Conservation (phyloP, 2,113 vertebrate genomes). For the Oncorhynchus clarkii region DNA sequence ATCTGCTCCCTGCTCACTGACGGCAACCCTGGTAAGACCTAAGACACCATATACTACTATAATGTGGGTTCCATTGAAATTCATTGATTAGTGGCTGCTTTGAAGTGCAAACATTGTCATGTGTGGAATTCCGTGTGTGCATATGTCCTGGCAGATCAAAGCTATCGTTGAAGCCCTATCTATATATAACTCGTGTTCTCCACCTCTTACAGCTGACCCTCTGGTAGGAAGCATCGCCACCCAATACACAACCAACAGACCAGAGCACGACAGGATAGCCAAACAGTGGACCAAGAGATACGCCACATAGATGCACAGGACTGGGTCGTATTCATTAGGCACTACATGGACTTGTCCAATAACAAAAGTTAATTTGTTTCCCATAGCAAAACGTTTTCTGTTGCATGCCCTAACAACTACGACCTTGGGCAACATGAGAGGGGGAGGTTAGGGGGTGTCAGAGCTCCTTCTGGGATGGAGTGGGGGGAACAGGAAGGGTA, state of each 20-base stretch:
- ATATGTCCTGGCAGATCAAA: neutral
- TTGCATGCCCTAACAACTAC: neutral
- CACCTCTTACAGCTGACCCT: conserved; percentile 66
- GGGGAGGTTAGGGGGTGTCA: neutral
- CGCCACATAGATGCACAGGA: conserved; percentile 66
- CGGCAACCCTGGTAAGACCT: conserved; percentile 90
- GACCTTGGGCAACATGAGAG: too few species aligned
- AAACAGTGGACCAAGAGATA: conserved; percentile 81
- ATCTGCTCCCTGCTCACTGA: conserved; percentile 98
- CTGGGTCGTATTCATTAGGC: neutral
- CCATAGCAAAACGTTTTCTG: neutral
- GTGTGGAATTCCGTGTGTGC: neutral
- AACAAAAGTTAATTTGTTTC: too few species aligned
- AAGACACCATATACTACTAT: neutral
- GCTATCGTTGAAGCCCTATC: neutral
- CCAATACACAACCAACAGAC: conserved; percentile 76
- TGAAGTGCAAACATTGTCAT: neutral
- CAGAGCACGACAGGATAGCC: conserved; percentile 78
- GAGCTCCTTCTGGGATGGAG: conserved; percentile 10
- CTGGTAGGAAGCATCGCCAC: conserved; percentile 79
- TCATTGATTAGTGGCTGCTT: neutral
- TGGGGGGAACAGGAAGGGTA: neutral
- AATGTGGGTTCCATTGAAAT: neutral
- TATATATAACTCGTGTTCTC: neutral
- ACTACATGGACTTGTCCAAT: too few species aligned